These are phyloP conservation scores for Cyprinodon tularosa DNA, from an alignment of 2,113 vertebrate genomes.

Conservation along the genomic window DNA sequence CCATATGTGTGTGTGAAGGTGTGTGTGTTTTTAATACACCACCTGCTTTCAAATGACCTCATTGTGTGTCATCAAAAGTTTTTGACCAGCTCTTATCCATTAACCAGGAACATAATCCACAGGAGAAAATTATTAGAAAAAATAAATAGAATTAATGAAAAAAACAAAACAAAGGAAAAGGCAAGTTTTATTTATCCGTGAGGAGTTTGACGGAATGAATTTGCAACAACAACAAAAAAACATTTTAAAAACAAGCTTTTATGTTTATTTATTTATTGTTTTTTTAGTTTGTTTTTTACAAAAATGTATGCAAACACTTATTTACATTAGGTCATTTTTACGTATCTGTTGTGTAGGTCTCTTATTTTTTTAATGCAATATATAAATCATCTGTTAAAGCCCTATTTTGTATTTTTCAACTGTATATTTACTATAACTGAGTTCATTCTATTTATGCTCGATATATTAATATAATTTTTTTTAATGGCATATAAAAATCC, in stretches of 20 bases:
- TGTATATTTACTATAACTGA: no score
- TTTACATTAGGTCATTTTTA: neutral
- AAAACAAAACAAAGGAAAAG: neutral
- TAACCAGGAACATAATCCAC: neutral
- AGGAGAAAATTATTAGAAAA: neutral
- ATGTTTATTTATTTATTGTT: no score
- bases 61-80: constrained; percentile 45
- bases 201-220: no score
- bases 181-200: no score
- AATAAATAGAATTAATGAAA: neutral
- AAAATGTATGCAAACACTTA: neutral
- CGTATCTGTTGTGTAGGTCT: neutral
- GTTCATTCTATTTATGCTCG: no score
- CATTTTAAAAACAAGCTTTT: neutral
- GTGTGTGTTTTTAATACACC: constrained; percentile 49
- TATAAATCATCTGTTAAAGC: neutral
- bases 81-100: constrained; percentile 16
- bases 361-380: neutral
- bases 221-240: neutral
- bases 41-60: constrained; percentile 47
- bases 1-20: constrained; percentile 7
- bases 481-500: no score
- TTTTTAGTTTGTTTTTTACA: neutral
- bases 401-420: no score
- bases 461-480: no score